A percentile compares a stretch with the other conserved stretches of the same genome.
phyloP scores from a whole-genome alignment of 2,888 invertebrate genomes.

The Lasiommata megera region DNA sequence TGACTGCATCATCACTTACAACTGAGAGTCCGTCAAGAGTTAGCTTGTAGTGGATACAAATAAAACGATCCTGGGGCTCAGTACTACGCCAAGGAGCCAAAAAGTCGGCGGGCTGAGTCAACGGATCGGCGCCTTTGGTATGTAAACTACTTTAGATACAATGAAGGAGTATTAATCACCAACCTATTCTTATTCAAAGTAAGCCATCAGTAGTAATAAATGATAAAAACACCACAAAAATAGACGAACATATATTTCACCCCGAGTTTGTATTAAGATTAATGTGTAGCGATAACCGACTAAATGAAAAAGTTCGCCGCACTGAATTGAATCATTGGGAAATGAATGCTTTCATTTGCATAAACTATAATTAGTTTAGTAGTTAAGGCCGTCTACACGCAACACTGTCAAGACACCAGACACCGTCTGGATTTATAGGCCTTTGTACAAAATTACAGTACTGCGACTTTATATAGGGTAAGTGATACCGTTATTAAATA shows the following conservation, averaged over 20 bases:
- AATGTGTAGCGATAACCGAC: conserved; percentile 53
- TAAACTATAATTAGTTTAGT: conserved; percentile 69
- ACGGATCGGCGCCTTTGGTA: no score
- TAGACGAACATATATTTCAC: conserved; percentile 28
- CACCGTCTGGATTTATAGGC: background rate
- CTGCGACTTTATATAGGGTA: background rate
- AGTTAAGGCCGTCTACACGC: conserved; percentile 50
- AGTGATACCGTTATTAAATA: background rate
- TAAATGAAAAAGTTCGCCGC: conserved; percentile 61
- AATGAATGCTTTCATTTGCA: conserved; percentile 68
- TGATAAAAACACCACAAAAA: conserved; percentile 15
- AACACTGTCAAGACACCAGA: conserved; percentile 1
- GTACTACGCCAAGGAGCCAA: no score
- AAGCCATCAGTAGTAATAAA: conserved; percentile 8
- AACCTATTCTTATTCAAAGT: background rate
- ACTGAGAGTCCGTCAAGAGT: no score
- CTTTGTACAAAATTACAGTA: background rate
- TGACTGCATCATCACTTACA: no score
- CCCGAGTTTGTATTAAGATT: conserved; percentile 48
- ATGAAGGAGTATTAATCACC: background rate
- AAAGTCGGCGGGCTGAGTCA: no score
- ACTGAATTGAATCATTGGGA: conserved; percentile 71
- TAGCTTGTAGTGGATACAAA: no score
- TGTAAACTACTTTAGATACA: no score
- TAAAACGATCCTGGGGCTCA: no score